Base-by-base conservation (phyloP, 1,140 invertebrate species). In the Lerema accius region DNA sequence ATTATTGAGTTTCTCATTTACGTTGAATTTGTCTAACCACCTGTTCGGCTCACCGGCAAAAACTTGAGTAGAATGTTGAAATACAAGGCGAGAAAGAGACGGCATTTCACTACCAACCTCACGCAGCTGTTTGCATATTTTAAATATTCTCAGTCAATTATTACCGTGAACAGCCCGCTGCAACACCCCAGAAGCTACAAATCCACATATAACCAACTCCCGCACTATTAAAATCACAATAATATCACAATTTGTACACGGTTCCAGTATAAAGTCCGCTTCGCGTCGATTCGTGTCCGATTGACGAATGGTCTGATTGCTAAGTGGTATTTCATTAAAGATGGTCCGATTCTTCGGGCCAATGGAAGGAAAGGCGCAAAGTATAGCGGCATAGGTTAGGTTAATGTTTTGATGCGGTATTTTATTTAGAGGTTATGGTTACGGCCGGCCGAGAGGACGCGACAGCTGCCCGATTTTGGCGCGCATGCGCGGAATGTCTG, bases 371-470 rank as follows among this genome's bases (percentile, higher is more conserved):
- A 65, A 53, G 48, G 40, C 28, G 28, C 46, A 37, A 58, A 55
- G 43, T 50, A 37, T 55, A 55, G 49, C 49, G 43, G 13, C 28
- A 66, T 64, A 26, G 28, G 19, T 55, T 40, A 11, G 35, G 28
- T 32, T 60, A 63, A 56, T 66, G 56, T 70, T 70, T 63, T 61
- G 51, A 5, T 60, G 55, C 58, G 19, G 50, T 35, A 49, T 28
- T 28, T 59, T 59, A 48, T 59, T 71, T 64, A 49, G 17, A 71
- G 68, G 68, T 71, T 71, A 71, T 65, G 65, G 42, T 37, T 37
- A 37, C 35, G 35, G n/a, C 4, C 28, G 35, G 42, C 42, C 55
- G 14, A 45, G 6, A 7, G 0, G 28, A 32, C 28, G 11, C 28
- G 61, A 61, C 67, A 70, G 49, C 42, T 37, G 32, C 28, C 15